phyloP scores from a whole-genome alignment of 2,888 invertebrate species.

The Agelastica alni region DNA sequence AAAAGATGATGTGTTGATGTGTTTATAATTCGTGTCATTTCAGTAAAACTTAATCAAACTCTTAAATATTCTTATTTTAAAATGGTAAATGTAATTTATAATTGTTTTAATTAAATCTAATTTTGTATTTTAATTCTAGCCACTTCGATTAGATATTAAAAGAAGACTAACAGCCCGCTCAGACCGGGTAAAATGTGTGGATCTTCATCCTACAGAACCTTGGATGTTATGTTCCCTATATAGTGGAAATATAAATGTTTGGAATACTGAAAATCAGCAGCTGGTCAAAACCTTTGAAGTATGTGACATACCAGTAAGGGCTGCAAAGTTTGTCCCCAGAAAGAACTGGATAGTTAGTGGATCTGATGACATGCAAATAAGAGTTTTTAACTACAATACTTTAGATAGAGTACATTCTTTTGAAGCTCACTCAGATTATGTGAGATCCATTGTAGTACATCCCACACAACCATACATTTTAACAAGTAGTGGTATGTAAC shows the following conservation, averaged over 20 bases:
- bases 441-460: conserved; percentile 94
- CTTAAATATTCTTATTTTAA: conserved; percentile 13
- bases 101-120: neutral
- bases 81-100: conserved; percentile 24
- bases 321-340: conserved; percentile 93
- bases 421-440: conserved; percentile 98
- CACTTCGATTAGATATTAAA: conserved; percentile 96
- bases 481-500: conserved; percentile 88
- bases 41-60: conserved; percentile 4
- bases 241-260: conserved; percentile 98
- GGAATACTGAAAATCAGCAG: conserved; percentile 96
- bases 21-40: conserved; percentile 26
- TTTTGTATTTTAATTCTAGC: conserved; percentile 62
- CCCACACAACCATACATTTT: conserved; percentile 96
- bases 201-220: conserved; percentile 96
- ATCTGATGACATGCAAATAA: conserved; percentile 93
- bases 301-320: conserved; percentile 94
- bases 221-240: conserved; percentile 99
- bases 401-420: conserved; percentile 93
- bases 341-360: conserved; percentile 99
- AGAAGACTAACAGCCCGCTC: conserved; percentile 96
- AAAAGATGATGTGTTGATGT: conserved; percentile 34
- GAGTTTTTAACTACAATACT: conserved; percentile 98
- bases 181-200: conserved; percentile 97
- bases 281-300: conserved; percentile 89